Evolutionary conservation across 2,888 invertebrate species (phyloP), one percentile per base, ranked within the genome.

Genomic region (Lepidochitona cinerea): DNA sequence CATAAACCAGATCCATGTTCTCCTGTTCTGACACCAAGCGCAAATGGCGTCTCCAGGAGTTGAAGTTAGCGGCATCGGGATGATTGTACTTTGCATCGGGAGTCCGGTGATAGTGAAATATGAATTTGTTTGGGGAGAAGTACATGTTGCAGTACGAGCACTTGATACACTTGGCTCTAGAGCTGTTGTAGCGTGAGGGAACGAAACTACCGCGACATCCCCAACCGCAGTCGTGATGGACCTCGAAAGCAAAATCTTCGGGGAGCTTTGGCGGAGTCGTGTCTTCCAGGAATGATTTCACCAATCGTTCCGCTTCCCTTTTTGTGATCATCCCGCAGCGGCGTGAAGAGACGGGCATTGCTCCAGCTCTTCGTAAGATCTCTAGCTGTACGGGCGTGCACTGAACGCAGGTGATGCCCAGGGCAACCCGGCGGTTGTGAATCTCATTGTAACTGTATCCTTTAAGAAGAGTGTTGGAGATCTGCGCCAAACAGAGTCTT

Each of bases 391-490:
- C 98, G 0, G 98, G 98, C 0, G 98, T 98, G 89, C 98, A 98
- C 87, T 95, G 95, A 12, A 95, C 94, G 88, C 95, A 95, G 1
- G 95, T 95, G 84, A 94, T 97, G 73, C 98, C 98, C 73, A 98
- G 92, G 0, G 98, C 98, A 0, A 98, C 98, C 0, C 89, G 80
- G 9, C 89, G 93, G 91, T 98, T 98, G 92, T 98, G 98, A 75
- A 98, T 98, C 92, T 99, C 98, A 91, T 99, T 98, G 92, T 98
- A 99, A 82, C 97, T 97, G 92, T 96, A 98, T 89, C 96, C 95
- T 79, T 98, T 97, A 23, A 98, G 93, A 2, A 98, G 92, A 0
- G 98, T 98, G 91, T 97, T 98, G 72, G 97, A 98, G 86, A 98
- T 98, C 92, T 98, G 98, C 0, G 98, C 98, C 78, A 98, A 92